Evolutionary conservation across 2,888 invertebrate genomes (phyloP).

Genomic region (Cheilosia pagana): DNA sequence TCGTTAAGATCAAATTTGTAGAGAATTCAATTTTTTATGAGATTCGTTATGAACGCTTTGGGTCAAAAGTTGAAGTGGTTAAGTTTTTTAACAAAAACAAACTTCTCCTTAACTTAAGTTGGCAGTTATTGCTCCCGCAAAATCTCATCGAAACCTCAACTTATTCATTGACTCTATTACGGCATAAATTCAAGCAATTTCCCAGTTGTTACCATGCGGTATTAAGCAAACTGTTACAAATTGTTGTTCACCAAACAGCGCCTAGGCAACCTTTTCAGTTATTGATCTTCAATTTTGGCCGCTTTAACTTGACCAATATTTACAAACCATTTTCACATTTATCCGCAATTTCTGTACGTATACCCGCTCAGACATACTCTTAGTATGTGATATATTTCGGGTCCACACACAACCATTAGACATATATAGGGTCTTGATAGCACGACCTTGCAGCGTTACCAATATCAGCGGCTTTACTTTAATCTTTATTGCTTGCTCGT

Average conservation of each 20-base stretch:
- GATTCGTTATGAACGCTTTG: too few relatives aligned
- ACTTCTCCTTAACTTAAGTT: too few relatives aligned
- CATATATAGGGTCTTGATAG: background rate
- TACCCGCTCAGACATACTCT: too few relatives aligned
- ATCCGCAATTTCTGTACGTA: background rate
- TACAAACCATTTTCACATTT: slow-evolving; percentile 10
- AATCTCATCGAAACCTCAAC: too few relatives aligned
- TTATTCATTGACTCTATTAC: too few relatives aligned
- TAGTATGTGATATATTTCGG: too few relatives aligned
- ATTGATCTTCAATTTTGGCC: background rate
- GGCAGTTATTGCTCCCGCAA: too few relatives aligned
- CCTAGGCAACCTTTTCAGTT: background rate
- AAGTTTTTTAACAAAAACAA: too few relatives aligned
- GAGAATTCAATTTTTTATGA: too few relatives aligned
- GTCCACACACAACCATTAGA: too few relatives aligned
- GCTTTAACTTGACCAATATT: slow-evolving; percentile 30
- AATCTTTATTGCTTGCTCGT: background rate
- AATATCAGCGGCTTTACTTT: background rate
- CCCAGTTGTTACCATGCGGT: background rate
- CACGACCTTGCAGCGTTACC: background rate
- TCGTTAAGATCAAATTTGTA: too few relatives aligned
- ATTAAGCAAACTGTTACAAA: background rate
- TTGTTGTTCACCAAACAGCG: background rate
- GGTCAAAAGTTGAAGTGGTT: too few relatives aligned
- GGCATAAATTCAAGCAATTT: background rate